Evolutionary conservation across 2,888 invertebrate species (phyloP), one percentile per base, ranked within the genome.

Genomic region (Pseudoips prasinana): DNA sequence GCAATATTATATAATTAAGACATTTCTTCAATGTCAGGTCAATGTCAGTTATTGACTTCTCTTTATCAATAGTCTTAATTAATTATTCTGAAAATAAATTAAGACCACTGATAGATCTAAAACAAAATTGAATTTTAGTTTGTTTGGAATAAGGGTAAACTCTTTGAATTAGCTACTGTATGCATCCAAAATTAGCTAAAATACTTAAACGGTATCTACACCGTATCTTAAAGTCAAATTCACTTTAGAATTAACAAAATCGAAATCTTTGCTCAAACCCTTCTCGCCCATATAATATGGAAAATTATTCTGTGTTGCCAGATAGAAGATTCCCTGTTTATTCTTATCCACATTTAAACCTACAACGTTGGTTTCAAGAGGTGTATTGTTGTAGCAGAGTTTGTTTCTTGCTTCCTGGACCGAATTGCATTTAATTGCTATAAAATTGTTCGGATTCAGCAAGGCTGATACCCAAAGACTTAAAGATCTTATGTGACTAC

Each of bases 261-360:
- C 75, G 20, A 71, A 51, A 6, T 78, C 70, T 18, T 45, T 71
- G 19, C 61, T 58, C 25, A 83, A 25, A 0, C 85, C 85, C n/a
- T 72, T 73, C 8, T 67, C 46, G 0, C 76, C 82, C 31, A 84
- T 51, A 45, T 51, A 74, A 40, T 73, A 85, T 0, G 85, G 85
- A 18, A 55, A 79, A 22, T 47, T 55, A 31, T 73, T 64, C 2
- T 46, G 39, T 0, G 78, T 76, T 0, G 68, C 53, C 22, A 78
- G 36, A 45, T 52, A 78, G 33, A 63, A 78, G 3, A 76, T 58
- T 0, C 78, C 78, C 2, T 59, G 33, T 29, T 45, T 60, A 28
- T 27, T 62, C 6, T 22, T 59, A 42, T 78, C 56, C 0, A 59
- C 59, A n/a, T 61, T 60, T 1, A 51, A 19, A 0, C 75, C 77